These are phyloP conservation scores for Chrysodeixis includens DNA, from an alignment of 2,888 invertebrate genomes.

Conservation along the genomic window DNA sequence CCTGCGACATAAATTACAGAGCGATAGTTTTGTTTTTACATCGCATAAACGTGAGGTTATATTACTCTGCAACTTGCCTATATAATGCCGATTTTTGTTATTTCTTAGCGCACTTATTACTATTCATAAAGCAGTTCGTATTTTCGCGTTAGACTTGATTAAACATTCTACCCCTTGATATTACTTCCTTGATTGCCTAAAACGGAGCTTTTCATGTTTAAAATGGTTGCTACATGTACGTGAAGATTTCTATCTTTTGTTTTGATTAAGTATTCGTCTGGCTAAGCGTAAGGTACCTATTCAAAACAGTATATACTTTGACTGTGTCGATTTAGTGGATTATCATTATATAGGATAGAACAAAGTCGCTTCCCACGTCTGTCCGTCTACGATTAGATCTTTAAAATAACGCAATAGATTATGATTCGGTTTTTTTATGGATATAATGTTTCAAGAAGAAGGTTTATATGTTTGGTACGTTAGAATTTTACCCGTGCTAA, in stretches of 20 bases:
- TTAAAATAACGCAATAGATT: no score
- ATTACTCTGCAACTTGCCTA: background rate
- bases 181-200: background rate
- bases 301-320: no score
- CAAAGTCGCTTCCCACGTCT: no score
- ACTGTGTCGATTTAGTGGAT: no score
- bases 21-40: conserved; percentile 1
- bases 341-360: no score
- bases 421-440: no score
- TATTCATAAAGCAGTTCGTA: background rate
- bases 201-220: background rate
- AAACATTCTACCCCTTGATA: background rate
- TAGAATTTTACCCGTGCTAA: no score
- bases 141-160: background rate
- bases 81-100: background rate
- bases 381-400: no score
- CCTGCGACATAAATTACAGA: conserved; percentile 12
- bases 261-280: background rate
- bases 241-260: background rate
- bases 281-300: no score
- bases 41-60: background rate
- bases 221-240: background rate
- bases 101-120: background rate
- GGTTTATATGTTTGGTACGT: no score
- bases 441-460: no score